Evolutionary conservation across 2,888 invertebrate species (phyloP).

Genomic region (Troides aeacus): DNA sequence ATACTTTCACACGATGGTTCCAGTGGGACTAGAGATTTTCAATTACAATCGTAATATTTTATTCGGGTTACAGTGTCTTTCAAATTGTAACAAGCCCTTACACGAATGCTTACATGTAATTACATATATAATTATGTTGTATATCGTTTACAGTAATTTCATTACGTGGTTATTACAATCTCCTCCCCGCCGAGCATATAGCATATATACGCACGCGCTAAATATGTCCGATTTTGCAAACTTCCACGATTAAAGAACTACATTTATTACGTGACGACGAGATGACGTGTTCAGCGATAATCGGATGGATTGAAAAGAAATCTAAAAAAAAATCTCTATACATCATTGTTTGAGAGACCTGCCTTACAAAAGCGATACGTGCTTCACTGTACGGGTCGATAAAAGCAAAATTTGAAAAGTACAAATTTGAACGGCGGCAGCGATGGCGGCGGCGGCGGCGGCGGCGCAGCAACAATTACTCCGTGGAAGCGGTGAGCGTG

Average conservation of each 20-base stretch:
- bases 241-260: slow-evolving; percentile 33
- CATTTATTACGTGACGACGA: slow-evolving; percentile 35
- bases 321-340: slow-evolving; percentile 77
- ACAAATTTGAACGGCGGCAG: slow-evolving; percentile 62
- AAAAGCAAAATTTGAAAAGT: slow-evolving; percentile 69
- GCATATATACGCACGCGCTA: slow-evolving; percentile 40
- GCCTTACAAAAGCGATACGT: slow-evolving; percentile 64
- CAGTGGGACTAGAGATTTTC: slow-evolving; percentile 86
- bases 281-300: slow-evolving; percentile 39
- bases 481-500: slow-evolving; percentile 77
- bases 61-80: slow-evolving; percentile 83
- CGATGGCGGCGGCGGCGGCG: slow-evolving; percentile 34
- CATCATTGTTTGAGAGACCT: slow-evolving; percentile 75
- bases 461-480: slow-evolving; percentile 72
- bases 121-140: slow-evolving; percentile 70
- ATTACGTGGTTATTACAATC: slow-evolving; percentile 77
- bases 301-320: slow-evolving; percentile 75
- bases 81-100: slow-evolving; percentile 82
- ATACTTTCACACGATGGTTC: slow-evolving; percentile 75
- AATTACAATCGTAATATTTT: slow-evolving; percentile 79
- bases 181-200: slow-evolving; percentile 67
- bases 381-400: slow-evolving; percentile 67
- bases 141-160: slow-evolving; percentile 79
- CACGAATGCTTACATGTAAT: slow-evolving; percentile 81
- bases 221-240: slow-evolving; percentile 39